Base-by-base conservation (phyloP, 2,113 vertebrate species). In the Rissa tridactyla region DNA sequence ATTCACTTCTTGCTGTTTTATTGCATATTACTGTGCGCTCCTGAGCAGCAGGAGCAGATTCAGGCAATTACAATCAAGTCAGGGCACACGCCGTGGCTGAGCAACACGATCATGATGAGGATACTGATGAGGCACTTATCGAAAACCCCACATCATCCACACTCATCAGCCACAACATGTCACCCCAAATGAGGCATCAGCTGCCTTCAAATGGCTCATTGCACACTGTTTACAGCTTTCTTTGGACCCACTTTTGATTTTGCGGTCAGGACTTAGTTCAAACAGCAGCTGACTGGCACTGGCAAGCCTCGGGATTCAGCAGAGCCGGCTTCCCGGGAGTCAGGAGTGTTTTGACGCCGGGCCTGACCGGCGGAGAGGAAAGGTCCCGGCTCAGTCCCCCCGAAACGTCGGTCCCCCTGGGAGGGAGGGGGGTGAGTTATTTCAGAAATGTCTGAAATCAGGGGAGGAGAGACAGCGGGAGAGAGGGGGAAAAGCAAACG, bases 51-150 rank as follows among this genome's bases (percentile, higher is more conserved):
- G 99, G 99, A 99, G 99, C 98, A 98, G 99, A 99, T 99, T 99
- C 99, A 99, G 98, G 99, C 99, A 99, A 99, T 99, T 99, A 99
- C 99, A 99, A 99, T 99, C 99, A 99, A 99, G 99, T 99, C 99
- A 99, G 99, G 99, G 99, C 99, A 99, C 99, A 99, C 99, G 99
- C 99, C 99, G 99, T 98, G 99, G 99, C 99, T 98, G 98, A 98
- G 98, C 98, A 98, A 98, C 98, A 99, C 98, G 98, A 97, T 99
- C 99, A 99, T 99, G 99, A 99, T 99, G 99, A 99, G 99, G 99
- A 99, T 99, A 99, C 99, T 99, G 99, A 99, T 99, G 99, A 99
- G 99, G 98, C 99, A 99, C 99, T 99, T 99, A 99, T 99, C 98
- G 98, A 98, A 99, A 99, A 98, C 98, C 98, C 99, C 98, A 98